Percentiles rank a stretch among this genome's conserved stretches.
phyloP scores from a whole-genome alignment of 2,888 invertebrate genomes.

The Cynaeus angustus region DNA sequence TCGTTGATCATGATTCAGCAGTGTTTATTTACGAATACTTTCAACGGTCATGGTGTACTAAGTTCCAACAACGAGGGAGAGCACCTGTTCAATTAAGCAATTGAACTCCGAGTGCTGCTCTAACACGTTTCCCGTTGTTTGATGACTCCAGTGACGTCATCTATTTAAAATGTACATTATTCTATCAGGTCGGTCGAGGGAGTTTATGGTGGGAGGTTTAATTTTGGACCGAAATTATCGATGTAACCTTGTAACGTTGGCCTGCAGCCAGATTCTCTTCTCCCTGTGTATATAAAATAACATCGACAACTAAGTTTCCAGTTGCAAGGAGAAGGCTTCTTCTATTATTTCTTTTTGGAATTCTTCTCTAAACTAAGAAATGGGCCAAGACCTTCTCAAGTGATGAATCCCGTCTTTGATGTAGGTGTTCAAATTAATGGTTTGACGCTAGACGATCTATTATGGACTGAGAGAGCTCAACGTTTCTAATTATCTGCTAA shows the following conservation, averaged over 20 bases:
- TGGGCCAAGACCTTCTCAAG: slow-evolving; percentile 9
- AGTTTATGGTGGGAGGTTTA: slow-evolving; percentile 40
- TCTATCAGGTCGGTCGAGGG: slow-evolving; percentile 31
- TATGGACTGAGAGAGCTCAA: slow-evolving; percentile 1
- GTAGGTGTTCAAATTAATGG: slow-evolving; percentile 35
- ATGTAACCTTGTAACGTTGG: slow-evolving; percentile 45
- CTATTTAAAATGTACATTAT: slow-evolving; percentile 39
- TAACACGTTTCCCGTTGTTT: slow-evolving; percentile 46
- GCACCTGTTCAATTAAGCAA: slow-evolving; percentile 44
- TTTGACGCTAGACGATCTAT: slow-evolving; percentile 2
- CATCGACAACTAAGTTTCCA: slow-evolving; percentile 14
- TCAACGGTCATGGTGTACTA: slow-evolving; percentile 34
- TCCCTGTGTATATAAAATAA: slow-evolving; percentile 10
- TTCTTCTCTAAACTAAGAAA: slow-evolving; percentile 11
- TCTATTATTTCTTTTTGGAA: slow-evolving; percentile 13
- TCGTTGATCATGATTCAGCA: slow-evolving; percentile 33
- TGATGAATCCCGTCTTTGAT: too few relatives aligned
- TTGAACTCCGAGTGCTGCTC: slow-evolving; percentile 31
- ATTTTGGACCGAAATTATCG: slow-evolving; percentile 41
- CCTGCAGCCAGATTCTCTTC: slow-evolving; percentile 18
- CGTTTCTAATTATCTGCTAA: slow-evolving; percentile 20
- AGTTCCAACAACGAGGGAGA: slow-evolving; percentile 21
- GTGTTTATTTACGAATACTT: slow-evolving; percentile 28
- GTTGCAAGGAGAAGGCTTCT: slow-evolving; percentile 21
- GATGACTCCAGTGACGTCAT: slow-evolving; percentile 44